phyloP scores from a whole-genome alignment of 2,113 vertebrate genomes.

The Tonatia bakeri region DNA sequence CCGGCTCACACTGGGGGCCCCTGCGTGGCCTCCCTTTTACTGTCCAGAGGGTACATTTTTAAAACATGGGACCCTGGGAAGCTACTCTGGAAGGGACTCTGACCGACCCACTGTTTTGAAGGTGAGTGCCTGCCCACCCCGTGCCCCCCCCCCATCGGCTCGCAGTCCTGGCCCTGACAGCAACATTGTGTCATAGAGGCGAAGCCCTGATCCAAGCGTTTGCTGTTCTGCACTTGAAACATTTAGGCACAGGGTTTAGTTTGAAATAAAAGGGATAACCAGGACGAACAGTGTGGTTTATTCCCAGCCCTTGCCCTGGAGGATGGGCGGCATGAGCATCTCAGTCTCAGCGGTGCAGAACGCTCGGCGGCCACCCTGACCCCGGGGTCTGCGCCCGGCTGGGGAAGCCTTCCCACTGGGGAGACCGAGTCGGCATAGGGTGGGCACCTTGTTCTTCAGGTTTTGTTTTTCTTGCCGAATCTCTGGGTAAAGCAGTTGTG shows the following conservation, averaged over 20 bases:
- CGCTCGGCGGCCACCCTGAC: rapidly evolving
- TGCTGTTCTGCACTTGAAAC: rapidly evolving
- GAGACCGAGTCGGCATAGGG: rapidly evolving
- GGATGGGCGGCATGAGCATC: rapidly evolving
- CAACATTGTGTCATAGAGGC: background rate
- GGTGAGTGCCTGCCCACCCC: background rate
- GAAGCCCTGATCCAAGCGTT: rapidly evolving
- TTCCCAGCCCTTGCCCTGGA: background rate
- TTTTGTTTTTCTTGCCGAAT: background rate
- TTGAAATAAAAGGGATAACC: background rate
- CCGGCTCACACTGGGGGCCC: background rate
- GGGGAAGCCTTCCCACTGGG: rapidly evolving
- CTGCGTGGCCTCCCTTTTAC: background rate
- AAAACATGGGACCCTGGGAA: background rate
- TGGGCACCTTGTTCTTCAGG: rapidly evolving
- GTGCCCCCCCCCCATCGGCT: background rate
- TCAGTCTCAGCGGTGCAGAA: rapidly evolving
- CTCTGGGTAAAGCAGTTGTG: background rate
- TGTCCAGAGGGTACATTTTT: background rate
- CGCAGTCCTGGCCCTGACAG: background rate
- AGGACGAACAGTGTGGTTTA: rapidly evolving
- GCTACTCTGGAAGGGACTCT: background rate
- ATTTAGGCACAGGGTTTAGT: background rate
- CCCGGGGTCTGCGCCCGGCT: rapidly evolving
- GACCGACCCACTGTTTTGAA: background rate